phyloP scores from a whole-genome alignment of 2,797 vertebrate genomes.

The Lepilemur ruficaudatus region DNA sequence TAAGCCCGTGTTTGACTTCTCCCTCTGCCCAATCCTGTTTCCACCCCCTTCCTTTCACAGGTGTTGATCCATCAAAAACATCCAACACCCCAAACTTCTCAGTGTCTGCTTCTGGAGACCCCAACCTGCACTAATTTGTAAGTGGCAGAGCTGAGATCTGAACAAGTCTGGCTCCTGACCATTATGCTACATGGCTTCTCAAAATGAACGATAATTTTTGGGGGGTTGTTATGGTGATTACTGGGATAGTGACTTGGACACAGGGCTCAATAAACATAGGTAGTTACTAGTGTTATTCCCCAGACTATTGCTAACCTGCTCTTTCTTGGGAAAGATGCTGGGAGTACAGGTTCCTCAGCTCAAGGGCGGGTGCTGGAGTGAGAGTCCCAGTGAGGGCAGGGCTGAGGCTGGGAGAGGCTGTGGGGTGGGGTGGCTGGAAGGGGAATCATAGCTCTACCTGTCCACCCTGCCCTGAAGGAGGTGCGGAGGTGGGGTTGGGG shows the following conservation, averaged over 20 bases:
- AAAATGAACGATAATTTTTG: neutral
- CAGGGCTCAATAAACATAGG: neutral
- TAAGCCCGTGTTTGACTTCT: neutral
- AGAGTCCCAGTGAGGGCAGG: conserved; percentile 17
- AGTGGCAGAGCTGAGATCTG: neutral
- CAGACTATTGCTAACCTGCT: neutral
- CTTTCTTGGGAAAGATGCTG: conserved; percentile 22
- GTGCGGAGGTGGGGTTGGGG: neutral
- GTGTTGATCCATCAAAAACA: neutral
- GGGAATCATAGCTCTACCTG: neutral
- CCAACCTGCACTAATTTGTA: neutral
- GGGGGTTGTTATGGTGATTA: neutral
- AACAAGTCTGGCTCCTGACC: neutral
- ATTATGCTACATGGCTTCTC: neutral
- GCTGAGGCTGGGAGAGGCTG: conserved; percentile 51
- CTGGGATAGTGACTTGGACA: neutral
- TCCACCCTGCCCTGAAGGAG: conserved; percentile 22
- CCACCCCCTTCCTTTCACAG: neutral
- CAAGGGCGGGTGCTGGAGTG: neutral
- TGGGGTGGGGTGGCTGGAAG: conserved; percentile 40
- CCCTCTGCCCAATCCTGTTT: neutral
- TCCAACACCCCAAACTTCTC: neutral
- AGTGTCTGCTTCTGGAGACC: neutral
- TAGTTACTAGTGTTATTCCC: neutral
- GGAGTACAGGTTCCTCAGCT: neutral